Percentiles rank a stretch among this genome's conserved stretches.
Evolutionary conservation across 1,140 invertebrate species (phyloP).

Genomic region (Eueides isabella): DNA sequence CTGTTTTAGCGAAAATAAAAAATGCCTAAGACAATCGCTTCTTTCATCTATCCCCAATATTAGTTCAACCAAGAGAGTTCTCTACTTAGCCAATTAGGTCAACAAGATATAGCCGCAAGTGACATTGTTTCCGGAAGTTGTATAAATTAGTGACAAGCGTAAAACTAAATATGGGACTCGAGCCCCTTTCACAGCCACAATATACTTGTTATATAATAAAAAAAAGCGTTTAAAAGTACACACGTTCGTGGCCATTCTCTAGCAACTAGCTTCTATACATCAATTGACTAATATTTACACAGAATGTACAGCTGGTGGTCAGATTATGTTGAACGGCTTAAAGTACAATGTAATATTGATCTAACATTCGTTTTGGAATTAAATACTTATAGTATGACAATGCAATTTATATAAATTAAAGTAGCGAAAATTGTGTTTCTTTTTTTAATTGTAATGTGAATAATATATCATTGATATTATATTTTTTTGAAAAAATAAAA

Average conservation of each 20-base stretch:
- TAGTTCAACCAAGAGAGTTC: neutral
- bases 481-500: too few species aligned
- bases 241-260: conserved; percentile 61
- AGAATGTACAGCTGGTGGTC: conserved; percentile 32
- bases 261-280: conserved; percentile 46
- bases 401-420: neutral
- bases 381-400: neutral
- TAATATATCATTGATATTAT: too few species aligned
- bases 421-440: too few species aligned
- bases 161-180: conserved; percentile 70
- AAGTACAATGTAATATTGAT: neutral
- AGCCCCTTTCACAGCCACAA: conserved; percentile 77
- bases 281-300: conserved; percentile 66
- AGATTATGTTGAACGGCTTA: neutral
- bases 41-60: conserved; percentile 19
- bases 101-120: neutral
- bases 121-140: neutral
- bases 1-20: conserved; percentile 56
- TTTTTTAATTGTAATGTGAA: too few species aligned
- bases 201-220: conserved; percentile 84
- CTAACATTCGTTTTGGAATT: neutral
- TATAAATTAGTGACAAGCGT: conserved; percentile 78
- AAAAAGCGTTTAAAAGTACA: conserved; percentile 74
- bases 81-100: neutral
- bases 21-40: conserved; percentile 40